Evolutionary conservation across 2,113 vertebrate genomes (phyloP).

Genomic region (Apaloderma vittatum): DNA sequence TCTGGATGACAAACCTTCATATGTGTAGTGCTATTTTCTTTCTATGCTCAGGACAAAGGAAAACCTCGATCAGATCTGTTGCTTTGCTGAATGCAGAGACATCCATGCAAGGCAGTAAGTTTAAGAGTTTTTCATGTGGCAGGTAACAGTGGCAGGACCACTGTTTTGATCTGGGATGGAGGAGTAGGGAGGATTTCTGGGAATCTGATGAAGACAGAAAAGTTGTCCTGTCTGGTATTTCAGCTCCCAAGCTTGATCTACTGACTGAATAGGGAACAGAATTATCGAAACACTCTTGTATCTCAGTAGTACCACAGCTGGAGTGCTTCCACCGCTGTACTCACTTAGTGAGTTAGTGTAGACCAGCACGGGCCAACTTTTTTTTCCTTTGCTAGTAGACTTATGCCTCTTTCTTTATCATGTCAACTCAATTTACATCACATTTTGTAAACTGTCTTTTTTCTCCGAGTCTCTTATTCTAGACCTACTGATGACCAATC

Average conservation of each 20-base stretch:
- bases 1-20: background rate
- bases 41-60: background rate
- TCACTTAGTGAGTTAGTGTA: background rate
- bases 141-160: background rate
- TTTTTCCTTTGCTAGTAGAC: background rate
- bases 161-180: background rate
- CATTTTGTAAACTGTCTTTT: background rate
- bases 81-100: background rate
- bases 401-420: background rate
- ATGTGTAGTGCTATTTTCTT: background rate
- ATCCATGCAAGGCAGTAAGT: background rate
- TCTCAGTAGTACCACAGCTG: background rate
- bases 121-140: background rate
- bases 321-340: background rate
- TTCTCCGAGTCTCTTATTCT: background rate
- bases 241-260: background rate
- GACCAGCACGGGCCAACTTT: background rate
- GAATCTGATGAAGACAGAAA: background rate
- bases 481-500: background rate
- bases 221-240: background rate
- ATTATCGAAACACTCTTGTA: background rate
- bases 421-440: background rate
- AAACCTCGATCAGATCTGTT: background rate
- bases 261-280: background rate
- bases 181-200: accelerated